These are phyloP conservation scores for Tupaia tana DNA, from an alignment of 2,113 vertebrate genomes.

Conservation along the genomic window DNA sequence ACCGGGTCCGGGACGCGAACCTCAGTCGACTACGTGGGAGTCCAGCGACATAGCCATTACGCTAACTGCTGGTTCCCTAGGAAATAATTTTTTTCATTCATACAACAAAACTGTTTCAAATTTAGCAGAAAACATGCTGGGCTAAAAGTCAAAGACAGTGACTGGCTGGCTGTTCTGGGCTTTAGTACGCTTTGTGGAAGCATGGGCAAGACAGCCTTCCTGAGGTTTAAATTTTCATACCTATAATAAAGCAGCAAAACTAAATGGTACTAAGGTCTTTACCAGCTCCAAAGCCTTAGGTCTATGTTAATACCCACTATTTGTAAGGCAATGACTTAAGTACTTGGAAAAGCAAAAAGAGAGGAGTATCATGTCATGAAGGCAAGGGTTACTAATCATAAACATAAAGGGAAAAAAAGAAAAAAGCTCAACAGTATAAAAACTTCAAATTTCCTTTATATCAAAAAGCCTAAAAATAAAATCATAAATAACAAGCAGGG, in stretches of 20 bases:
- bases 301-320: neutral
- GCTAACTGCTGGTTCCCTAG: too few relatives aligned
- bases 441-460: neutral
- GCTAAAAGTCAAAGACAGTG: neutral
- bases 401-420: neutral
- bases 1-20: too few relatives aligned
- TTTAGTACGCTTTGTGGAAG: neutral
- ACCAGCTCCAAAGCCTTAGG: neutral
- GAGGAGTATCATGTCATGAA: neutral
- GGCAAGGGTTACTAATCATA: neutral
- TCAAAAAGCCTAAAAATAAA: neutral
- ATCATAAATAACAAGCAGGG: neutral
- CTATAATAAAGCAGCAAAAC: conserved; percentile 8
- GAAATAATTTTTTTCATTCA: neutral
- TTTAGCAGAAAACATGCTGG: neutral
- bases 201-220: neutral
- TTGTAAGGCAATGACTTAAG: neutral
- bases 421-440: neutral
- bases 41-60: too few relatives aligned
- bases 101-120: neutral
- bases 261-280: neutral
- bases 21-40: too few relatives aligned
- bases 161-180: neutral
- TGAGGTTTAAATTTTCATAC: neutral
- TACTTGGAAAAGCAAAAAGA: neutral